These are phyloP conservation scores for Periplaneta americana DNA, from an alignment of 1,140 invertebrate species.

Conservation along the genomic window DNA sequence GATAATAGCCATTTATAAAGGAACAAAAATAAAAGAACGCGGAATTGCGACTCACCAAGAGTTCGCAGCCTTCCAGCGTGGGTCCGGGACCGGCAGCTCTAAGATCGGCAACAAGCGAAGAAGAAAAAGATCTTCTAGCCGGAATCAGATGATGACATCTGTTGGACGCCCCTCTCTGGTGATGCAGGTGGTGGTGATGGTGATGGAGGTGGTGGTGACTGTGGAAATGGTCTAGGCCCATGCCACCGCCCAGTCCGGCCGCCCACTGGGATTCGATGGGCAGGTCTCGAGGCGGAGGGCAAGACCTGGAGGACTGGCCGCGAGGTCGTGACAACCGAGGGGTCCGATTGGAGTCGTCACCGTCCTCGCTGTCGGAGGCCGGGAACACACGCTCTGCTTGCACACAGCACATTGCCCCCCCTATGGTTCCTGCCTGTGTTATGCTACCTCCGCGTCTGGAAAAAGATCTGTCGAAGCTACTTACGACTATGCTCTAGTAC, in stretches of 20 bases:
- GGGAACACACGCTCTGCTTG: conserved; percentile 28
- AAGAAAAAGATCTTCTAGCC: conserved; percentile 25
- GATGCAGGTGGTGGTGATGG: conserved; percentile 9
- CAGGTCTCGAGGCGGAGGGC: conserved; percentile 16
- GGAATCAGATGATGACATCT: conserved; percentile 1
- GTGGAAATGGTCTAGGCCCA: conserved; percentile 9
- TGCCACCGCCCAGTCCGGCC: conserved; percentile 17
- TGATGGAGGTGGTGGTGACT: conserved; percentile 16
- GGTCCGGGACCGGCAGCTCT: conserved; percentile 18
- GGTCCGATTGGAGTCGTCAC: conserved; percentile 15
- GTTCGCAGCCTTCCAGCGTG: conserved; percentile 16
- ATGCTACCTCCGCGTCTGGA: background rate
- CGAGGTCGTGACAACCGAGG: background rate
- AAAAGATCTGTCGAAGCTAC: background rate
- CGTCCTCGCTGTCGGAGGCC: conserved; percentile 27
- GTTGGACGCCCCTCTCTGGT: background rate
- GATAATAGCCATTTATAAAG: too few relatives aligned
- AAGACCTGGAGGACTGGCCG: conserved; percentile 7
- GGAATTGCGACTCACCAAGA: conserved; percentile 12
- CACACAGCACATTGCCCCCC: conserved; percentile 27
- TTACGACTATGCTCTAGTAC: background rate
- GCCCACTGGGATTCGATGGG: conserved; percentile 20
- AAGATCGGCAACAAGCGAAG: conserved; percentile 25
- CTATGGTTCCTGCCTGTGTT: background rate
- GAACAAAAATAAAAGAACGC: too few relatives aligned